These are phyloP conservation scores for Melinopterus prodromus DNA, from an alignment of 2,888 invertebrate genomes.

Conservation along the genomic window DNA sequence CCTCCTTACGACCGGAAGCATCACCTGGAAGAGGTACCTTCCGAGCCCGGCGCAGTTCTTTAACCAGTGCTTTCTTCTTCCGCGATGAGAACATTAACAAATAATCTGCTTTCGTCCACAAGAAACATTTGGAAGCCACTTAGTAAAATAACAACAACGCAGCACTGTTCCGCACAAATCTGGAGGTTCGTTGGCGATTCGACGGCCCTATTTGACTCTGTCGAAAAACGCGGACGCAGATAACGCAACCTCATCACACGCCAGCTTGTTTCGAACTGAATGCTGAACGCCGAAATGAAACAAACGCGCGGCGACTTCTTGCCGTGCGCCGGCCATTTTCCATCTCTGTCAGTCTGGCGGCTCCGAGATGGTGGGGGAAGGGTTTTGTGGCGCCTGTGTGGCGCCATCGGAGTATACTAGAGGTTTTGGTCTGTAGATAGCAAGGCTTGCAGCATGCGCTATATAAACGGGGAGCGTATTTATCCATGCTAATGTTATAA, in stretches of 20 bases:
- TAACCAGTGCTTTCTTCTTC: conserved; percentile 10
- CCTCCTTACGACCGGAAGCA: conserved; percentile 49
- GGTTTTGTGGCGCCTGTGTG: conserved; percentile 20
- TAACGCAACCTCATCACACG: not conserved
- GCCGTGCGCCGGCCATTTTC: not conserved
- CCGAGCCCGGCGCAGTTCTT: conserved; percentile 11
- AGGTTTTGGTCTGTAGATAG: not conserved
- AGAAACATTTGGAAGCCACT: conserved; percentile 4
- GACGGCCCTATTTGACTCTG: not conserved
- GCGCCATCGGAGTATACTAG: not conserved
- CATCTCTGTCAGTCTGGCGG: conserved; percentile 10
- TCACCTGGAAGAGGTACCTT: conserved; percentile 35
- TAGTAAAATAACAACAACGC: not conserved
- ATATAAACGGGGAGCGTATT: not conserved
- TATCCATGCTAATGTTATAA: conserved; percentile 24
- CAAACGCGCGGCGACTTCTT: not conserved
- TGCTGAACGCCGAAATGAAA: not conserved
- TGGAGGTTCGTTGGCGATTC: not conserved
- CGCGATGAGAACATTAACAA: conserved; percentile 16
- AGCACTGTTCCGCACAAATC: not conserved
- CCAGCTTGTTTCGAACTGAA: not conserved
- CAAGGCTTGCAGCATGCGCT: not conserved
- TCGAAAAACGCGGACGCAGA: not conserved
- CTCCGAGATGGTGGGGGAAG: not conserved
- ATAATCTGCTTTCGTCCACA: not conserved